Evolutionary conservation across 2,888 invertebrate species (phyloP).

Genomic region (Elmis aenea): DNA sequence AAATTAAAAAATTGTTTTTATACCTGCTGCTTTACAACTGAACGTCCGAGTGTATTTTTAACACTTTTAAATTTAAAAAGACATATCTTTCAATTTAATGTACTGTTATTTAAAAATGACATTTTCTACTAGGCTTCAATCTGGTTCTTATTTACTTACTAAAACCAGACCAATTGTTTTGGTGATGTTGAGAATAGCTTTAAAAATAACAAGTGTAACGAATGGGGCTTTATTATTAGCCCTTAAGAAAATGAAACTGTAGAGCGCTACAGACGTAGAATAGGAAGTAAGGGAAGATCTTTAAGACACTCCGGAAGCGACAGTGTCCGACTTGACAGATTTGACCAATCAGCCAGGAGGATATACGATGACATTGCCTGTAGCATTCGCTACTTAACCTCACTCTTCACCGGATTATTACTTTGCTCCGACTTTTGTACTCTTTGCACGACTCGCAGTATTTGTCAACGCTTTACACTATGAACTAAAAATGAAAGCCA

Average conservation of each 20-base stretch:
- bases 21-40: no score
- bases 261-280: not conserved
- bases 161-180: no score
- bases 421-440: conserved; percentile 24
- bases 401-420: conserved; percentile 26
- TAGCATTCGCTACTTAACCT: conserved; percentile 28
- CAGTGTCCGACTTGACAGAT: conserved; percentile 33
- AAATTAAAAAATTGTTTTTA: no score
- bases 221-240: no score
- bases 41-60: no score
- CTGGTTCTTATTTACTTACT: no score
- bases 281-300: conserved; percentile 7
- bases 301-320: conserved; percentile 19
- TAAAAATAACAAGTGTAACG: not conserved
- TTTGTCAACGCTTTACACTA: conserved; percentile 23
- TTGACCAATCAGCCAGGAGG: conserved; percentile 35
- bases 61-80: no score
- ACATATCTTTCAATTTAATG: no score
- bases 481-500: conserved; percentile 12
- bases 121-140: no score
- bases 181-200: no score
- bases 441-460: conserved; percentile 24
- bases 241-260: not conserved
- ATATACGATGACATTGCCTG: conserved; percentile 34
- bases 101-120: no score